Evolutionary conservation across 2,888 invertebrate species (phyloP), one percentile per base, ranked within the genome.

Genomic region (Macrosiphum euphorbiae): DNA sequence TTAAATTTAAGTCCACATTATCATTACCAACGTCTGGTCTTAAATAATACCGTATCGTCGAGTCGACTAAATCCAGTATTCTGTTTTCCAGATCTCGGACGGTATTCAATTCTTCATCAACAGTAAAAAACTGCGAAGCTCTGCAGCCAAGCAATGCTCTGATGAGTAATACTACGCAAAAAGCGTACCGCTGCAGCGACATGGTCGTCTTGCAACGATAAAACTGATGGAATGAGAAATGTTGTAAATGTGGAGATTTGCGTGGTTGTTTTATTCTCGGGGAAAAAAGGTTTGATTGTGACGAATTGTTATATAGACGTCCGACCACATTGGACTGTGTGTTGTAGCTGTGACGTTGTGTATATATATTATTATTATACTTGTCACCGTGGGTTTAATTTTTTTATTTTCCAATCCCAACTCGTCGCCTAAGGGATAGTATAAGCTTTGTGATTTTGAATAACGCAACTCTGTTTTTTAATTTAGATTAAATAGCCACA

Each of bases 221-320:
- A 10, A 52, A 78, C 35, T 3, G 35, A 41, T 16, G 41, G 8
- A 44, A 52, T 41, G 90, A 52, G 8, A 88, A 88, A 11, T 88
- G 52, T n/a, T 28, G 13, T 13, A 47, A 28, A 28, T 87, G 8
- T 24, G 5, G 26, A 20, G 52, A 10, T 41, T 26, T 26, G 26
- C 52, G 50, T 41, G 16, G 35, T 41, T 2, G 8, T 41, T 52
- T 78, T 84, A 11, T 35, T 35, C 35, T 35, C 89, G n/a, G 8
- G 5, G 50, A 67, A 67, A 52, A 47, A n/a, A 35, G 52, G 24
- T 84, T 84, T 84, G 84, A 91, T 91, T 91, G 84, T 84, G 84
- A 91, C 52, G 50, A 91, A 91, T 91, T 52, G 90, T 90, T 47
- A 67, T 44, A 61, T 89, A n/a, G 26, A 86, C 26, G 41, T 52